Base-by-base conservation (phyloP, 1,140 invertebrate species). In the Cyphomyrmex costatus region DNA sequence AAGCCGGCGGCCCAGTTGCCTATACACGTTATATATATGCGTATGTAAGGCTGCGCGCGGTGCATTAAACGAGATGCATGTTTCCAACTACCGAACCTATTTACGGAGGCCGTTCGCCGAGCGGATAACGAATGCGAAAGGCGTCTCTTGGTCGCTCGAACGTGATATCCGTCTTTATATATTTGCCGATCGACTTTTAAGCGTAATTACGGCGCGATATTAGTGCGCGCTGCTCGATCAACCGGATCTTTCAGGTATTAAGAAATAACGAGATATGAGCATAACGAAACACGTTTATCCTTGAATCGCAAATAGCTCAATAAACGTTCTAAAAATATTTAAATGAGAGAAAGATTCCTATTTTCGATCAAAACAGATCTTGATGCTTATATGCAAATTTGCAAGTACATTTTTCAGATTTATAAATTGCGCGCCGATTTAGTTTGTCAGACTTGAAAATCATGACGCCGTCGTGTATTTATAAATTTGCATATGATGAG, bases 101-200 rank as follows among this genome's bases (percentile, higher is more conserved):
- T 83, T 83, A 61, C 68, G 68, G 14, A 21, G 36, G 24, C 66
- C 49, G 65, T 7, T 53, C 71, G 51, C 19, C 16, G 33, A 42
- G 1, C 19, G 63, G 24, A 42, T 68, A 83, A 60, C 79, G 66
- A 70, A 70, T 27, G 27, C 49, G 78, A 58, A 19, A 53, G 56
- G 74, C 58, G 42, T 63, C 74, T 49, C 36, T 68, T 46, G 36
- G 19, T 10, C 19, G 63, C n/a, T 14, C 30, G 73, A 30, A 56
- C 46, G 30, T 46, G 65, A 71, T 71, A 71, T 58, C 10, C 65
- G 53, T 56, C 36, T 60, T 56, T 70, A 36, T 70, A 80, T 70
- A 80, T 80, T 80, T 80, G 65, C 65, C 78, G 78, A 80, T 70
- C 78, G 66, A 73, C 79, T 83, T 83, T 63, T 83, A 33, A 74